A percentile compares a stretch with the other conserved stretches of the same genome.
These are phyloP conservation scores for Drosophila pandora DNA, from an alignment of 1,140 invertebrate genomes.

Conservation along the genomic window DNA sequence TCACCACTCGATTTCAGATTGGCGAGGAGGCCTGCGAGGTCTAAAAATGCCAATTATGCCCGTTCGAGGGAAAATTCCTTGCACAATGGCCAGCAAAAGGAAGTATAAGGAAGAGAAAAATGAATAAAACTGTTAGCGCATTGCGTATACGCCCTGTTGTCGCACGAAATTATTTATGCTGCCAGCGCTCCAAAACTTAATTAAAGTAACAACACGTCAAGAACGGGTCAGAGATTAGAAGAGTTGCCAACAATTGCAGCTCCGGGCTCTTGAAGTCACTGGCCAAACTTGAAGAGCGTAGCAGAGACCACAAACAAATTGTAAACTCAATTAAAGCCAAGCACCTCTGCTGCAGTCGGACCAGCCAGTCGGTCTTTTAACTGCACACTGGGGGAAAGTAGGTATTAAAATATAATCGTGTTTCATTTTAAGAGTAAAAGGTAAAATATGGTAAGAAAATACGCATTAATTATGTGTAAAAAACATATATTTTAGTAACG, in stretches of 20 bases:
- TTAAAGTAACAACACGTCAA: constrained; percentile 52
- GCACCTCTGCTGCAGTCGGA: constrained; percentile 57
- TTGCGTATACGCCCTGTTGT: constrained; percentile 54
- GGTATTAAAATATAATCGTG: not conserved
- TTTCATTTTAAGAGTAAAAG: not conserved
- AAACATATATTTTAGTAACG: no score
- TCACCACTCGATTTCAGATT: constrained; percentile 34
- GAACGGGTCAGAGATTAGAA: constrained; percentile 43
- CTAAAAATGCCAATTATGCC: constrained; percentile 73
- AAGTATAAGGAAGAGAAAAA: constrained; percentile 11
- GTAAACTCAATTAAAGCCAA: constrained; percentile 81
- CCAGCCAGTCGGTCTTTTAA: constrained; percentile 40
- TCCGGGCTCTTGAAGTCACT: constrained; percentile 34
- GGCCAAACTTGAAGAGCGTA: constrained; percentile 47
- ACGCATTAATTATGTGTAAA: no score
- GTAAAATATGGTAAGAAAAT: no score
- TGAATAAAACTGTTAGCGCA: constrained; percentile 37
- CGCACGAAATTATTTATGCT: constrained; percentile 29
- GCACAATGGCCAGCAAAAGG: constrained; percentile 16
- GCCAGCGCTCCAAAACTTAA: constrained; percentile 43
- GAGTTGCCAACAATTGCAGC: constrained; percentile 3
- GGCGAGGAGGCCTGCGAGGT: constrained; percentile 6
- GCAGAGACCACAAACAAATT: constrained; percentile 70
- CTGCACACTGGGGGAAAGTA: constrained; percentile 23
- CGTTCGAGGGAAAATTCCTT: constrained; percentile 42